These are phyloP conservation scores for Eptatretus atami DNA, from an alignment of 2,797 vertebrate species.

Conservation along the genomic window DNA sequence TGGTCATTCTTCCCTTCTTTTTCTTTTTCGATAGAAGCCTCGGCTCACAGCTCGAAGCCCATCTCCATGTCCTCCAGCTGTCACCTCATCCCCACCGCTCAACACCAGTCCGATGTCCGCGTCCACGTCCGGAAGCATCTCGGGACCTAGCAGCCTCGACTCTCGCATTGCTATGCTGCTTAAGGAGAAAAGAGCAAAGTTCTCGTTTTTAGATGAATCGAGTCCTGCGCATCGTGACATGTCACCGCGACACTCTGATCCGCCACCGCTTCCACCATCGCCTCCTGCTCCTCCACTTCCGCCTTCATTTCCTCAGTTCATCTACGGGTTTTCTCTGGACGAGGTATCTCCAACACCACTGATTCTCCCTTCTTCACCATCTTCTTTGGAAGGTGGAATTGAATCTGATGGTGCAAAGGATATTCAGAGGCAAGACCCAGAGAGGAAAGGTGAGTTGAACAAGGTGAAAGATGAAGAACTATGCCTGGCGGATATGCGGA, in stretches of 20 bases:
- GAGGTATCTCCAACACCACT: conserved; percentile 82
- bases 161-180: conserved; percentile 91
- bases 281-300: not conserved
- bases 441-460: too few species aligned
- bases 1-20: too few species aligned
- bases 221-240: conserved; percentile 26
- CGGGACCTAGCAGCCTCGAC: conserved; percentile 57
- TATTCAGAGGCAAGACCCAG: too few species aligned
- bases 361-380: conserved; percentile 24
- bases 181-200: conserved; percentile 69
- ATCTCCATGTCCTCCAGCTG: not conserved
- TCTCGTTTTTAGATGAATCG: conserved; percentile 53
- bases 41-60: not conserved
- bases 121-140: conserved; percentile 13
- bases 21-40: too few species aligned
- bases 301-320: conserved; percentile 24
- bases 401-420: too few species aligned
- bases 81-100: not conserved
- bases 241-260: not conserved
- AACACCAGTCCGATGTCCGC: not conserved
- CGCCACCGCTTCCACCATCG: not conserved
- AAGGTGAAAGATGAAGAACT: too few species aligned
- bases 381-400: too few species aligned
- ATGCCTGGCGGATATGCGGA: too few species aligned
- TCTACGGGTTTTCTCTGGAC: conserved; percentile 62